Percentiles rank a stretch among this genome's conserved stretches.
Conservation (phyloP, 2,888 invertebrate genomes). For the Listrodromus nycthemerus region DNA sequence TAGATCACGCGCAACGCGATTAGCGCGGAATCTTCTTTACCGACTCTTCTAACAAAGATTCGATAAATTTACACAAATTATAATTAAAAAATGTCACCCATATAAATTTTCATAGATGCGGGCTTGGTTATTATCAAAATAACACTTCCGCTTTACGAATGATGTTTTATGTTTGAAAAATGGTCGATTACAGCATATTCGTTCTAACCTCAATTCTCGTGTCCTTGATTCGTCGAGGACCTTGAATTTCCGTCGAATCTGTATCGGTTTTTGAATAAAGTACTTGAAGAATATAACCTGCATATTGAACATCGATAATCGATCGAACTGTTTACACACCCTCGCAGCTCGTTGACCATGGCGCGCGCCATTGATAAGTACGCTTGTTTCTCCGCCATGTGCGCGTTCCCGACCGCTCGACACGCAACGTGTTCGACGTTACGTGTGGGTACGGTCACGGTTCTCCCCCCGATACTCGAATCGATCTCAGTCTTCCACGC, state of each 20-base stretch:
- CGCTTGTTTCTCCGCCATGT: constrained; percentile 28
- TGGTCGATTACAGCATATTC: too few relatives aligned
- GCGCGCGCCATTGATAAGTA: constrained; percentile 33
- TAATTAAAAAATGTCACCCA: background rate
- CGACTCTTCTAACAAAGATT: background rate
- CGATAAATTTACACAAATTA: background rate
- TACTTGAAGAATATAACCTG: background rate
- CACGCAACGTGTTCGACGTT: constrained; percentile 45
- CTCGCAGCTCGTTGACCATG: background rate
- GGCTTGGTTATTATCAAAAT: too few relatives aligned
- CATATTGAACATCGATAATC: background rate
- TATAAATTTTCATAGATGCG: too few relatives aligned
- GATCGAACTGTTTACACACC: constrained; percentile 1
- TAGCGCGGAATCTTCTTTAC: background rate
- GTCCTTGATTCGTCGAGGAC: background rate
- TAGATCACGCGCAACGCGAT: background rate
- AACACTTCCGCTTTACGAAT: too few relatives aligned
- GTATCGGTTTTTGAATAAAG: background rate
- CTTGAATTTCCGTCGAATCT: background rate
- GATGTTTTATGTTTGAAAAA: too few relatives aligned
- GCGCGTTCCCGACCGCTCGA: constrained; percentile 27
- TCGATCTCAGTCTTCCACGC: constrained; percentile 50
- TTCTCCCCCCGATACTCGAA: constrained; percentile 44
- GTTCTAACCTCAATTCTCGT: too few relatives aligned
- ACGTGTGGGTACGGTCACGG: constrained; percentile 25